Base-by-base conservation (phyloP, 2,797 vertebrate species). In the Pagetopsis macropterus region DNA sequence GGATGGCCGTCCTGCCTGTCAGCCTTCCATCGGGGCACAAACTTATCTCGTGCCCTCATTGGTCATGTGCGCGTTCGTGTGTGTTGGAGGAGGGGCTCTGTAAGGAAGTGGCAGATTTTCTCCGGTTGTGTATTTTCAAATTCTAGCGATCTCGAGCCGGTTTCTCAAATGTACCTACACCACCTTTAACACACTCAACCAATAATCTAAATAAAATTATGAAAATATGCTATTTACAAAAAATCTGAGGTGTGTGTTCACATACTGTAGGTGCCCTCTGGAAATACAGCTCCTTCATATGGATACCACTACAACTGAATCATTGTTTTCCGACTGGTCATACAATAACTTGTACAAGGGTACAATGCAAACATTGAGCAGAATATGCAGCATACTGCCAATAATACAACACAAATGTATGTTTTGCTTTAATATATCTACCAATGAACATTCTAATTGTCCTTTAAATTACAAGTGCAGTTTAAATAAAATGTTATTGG, bases 351-450 rank as follows among this genome's bases (percentile, higher is more conserved):
- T 70, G 44, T 56, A 2, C 67, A 50, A 73, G 61, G 66, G 78
- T 82, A 81, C 56, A 51, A 78, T n/a, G 76, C 79, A 27, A 27
- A 27, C 27, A 27, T 27, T 27, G 27, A 27, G 27, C 27, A 27
- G 27, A 27, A 27, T 27, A 27, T 27, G 27, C 27, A 27, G 27
- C 4, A 27, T 27, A 5, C 27, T 4, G 27, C 27, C 27, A 27
- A 27, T 27, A 27, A 27, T 27, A 27, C 23, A 27, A 27, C 27
- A 27, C 27, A 27, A 5, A 27, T 89, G 78, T 85, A 82, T 87
- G 72, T 76, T 63, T 65, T 57, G 78, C 75, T 82, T 84, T 87
- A 58, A 82, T 73, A 66, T 49, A 72, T 70, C 74, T 77, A 76
- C 77, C 45, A 0, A 64, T 73, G 71, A 71, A 82, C 82, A 75